Percentiles rank a stretch among this genome's conserved stretches.
phyloP scores from a whole-genome alignment of 1,140 invertebrate genomes.

The Gonatopus flavifemur region DNA sequence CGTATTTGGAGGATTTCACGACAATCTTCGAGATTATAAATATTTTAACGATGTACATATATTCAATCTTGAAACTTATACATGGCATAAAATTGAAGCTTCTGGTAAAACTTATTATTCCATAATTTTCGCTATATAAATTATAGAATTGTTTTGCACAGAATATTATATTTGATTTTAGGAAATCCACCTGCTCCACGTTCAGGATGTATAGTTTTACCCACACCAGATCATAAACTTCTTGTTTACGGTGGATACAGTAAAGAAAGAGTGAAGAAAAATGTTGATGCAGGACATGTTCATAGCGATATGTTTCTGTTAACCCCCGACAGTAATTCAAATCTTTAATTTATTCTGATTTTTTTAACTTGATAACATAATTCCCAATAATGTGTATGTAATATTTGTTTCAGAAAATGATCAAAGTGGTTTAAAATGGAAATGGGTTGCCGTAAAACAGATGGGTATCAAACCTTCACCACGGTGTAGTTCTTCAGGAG shows the following conservation, averaged over 20 bases:
- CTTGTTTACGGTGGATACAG: constrained; percentile 88
- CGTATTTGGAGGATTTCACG: constrained; percentile 90
- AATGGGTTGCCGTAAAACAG: constrained; percentile 74
- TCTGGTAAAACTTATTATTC: constrained; percentile 55
- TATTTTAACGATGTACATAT: constrained; percentile 88
- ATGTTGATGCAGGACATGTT: constrained; percentile 78
- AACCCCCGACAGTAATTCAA: constrained; percentile 66
- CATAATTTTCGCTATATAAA: constrained; percentile 2
- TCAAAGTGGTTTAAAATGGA: constrained; percentile 68
- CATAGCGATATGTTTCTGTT: constrained; percentile 84
- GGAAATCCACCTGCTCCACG: constrained; percentile 67
- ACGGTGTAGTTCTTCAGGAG: constrained; percentile 67
- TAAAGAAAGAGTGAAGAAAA: constrained; percentile 76
- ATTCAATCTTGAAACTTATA: constrained; percentile 80
- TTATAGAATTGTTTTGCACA: constrained; percentile 3
- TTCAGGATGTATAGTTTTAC: constrained; percentile 68
- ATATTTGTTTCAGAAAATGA: constrained; percentile 61
- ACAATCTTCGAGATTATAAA: constrained; percentile 83
- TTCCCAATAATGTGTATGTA: background rate
- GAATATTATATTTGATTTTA: constrained; percentile 22
- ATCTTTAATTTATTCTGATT: background rate
- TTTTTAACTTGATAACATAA: background rate
- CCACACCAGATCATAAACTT: constrained; percentile 57
- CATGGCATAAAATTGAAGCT: constrained; percentile 77
- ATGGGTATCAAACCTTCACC: constrained; percentile 67